Evolutionary conservation across 2,797 vertebrate species (phyloP), one percentile per base, ranked within the genome.

Genomic region (Echiichthys vipera): DNA sequence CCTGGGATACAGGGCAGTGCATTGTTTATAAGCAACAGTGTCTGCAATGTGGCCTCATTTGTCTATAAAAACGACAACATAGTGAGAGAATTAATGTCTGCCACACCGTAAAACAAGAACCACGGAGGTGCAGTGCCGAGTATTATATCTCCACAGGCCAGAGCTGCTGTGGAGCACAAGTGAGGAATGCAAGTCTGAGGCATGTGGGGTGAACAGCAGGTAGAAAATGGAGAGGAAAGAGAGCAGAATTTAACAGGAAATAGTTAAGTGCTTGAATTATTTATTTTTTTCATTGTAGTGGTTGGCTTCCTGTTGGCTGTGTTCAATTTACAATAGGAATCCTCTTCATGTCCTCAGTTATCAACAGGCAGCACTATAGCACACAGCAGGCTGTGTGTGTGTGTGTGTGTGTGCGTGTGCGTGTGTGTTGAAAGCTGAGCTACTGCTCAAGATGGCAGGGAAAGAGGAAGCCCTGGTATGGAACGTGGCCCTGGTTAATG

Each of bases 181-280:
- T 50, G 73, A 27, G 80, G 77, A 71, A 64, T 20, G 64, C 10
- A 57, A 63, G 77, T 77, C 78, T 17, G 65, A 77, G 78, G 80
- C 80, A 51, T 2, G 34, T 9, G 43, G 74, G 75, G 85, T 51
- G 63, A 83, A 67, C 66, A 80, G 56, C 71, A 22, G 51, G 24
- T 43, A 63, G 61, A 78, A 88, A 69, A 78, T 20, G 42, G 36
- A 59, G 59, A 68, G 72, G 53, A 84, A 83, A 77, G 43, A 55
- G 51, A 80, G 55, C 72, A 78, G 65, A 79, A 71, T 77, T 75
- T 66, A 84, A 86, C 75, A 80, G 89, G 83, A 90, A 91, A 88
- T 80, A 78, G 71, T 88, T 73, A 82, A 85, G 83, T 74, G 80
- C 78, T 89, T 51, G 77, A 88, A 89, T 91, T 80, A 86, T 89